These are phyloP conservation scores for Arbacia lixula DNA, from an alignment of 53 echinoderm and acorn worm species.

Conservation along the genomic window DNA sequence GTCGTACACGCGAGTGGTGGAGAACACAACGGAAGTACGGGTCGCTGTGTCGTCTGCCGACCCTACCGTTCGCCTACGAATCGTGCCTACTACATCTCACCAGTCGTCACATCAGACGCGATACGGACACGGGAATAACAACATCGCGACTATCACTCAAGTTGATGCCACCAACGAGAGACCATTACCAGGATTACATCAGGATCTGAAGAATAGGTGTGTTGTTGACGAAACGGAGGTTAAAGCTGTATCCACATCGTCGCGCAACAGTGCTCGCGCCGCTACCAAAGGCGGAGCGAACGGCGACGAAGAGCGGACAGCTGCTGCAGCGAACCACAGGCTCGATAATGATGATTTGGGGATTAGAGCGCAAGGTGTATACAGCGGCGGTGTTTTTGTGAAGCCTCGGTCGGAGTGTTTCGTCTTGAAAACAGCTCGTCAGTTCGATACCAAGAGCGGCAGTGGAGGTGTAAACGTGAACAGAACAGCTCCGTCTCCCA, in stretches of 20 bases:
- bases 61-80: conserved; percentile 38
- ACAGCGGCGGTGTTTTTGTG: conserved; percentile 53
- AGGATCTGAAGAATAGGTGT: conserved; percentile 42
- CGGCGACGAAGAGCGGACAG: conserved; percentile 35
- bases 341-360: conserved; percentile 51
- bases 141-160: conserved; percentile 35
- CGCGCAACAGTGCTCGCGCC: conserved; percentile 5
- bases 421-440: conserved; percentile 51
- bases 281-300: conserved; percentile 6
- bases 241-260: conserved; percentile 27
- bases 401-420: conserved; percentile 46
- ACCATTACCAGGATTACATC: conserved; percentile 44
- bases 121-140: conserved; percentile 35
- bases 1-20: conserved; percentile 42
- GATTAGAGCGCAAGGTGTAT: conserved; percentile 58
- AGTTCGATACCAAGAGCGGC: conserved; percentile 30
- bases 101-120: conserved; percentile 11
- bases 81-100: conserved; percentile 9
- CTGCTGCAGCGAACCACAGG: conserved; percentile 4
- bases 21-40: conserved; percentile 41
- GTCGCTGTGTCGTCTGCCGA: conserved; percentile 49
- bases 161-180: conserved; percentile 16
- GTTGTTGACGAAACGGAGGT: conserved; percentile 26
- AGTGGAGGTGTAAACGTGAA: conserved; percentile 20
- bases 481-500: not conserved